phyloP scores from a whole-genome alignment of 2,113 vertebrate species.

The Motacilla tschutschensis region DNA sequence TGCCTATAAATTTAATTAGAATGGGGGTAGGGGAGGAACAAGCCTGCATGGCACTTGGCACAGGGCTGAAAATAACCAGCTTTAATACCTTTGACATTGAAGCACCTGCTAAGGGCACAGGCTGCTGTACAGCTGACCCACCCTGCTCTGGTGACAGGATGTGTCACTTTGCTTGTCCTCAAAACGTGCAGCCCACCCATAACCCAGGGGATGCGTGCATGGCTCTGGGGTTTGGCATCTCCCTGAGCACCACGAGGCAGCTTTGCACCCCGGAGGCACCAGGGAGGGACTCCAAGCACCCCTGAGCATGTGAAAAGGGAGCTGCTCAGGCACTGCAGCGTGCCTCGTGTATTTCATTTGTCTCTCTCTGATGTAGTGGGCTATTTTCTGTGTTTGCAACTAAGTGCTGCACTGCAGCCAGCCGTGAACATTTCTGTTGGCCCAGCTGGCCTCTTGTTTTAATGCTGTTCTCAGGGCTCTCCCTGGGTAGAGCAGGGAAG shows the following conservation, averaged over 20 bases:
- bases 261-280: background rate
- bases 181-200: background rate
- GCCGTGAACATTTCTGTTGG: slow-evolving; percentile 2
- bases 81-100: slow-evolving; percentile 53
- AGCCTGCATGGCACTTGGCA: background rate
- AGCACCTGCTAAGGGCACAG: slow-evolving; percentile 39
- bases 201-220: background rate
- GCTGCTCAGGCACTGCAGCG: background rate
- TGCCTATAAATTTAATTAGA: slow-evolving; percentile 44
- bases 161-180: background rate
- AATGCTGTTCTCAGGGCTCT: slow-evolving; percentile 10
- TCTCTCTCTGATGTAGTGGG: background rate
- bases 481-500: background rate
- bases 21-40: background rate
- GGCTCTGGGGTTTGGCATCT: background rate
- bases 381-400: background rate
- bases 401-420: background rate
- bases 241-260: background rate
- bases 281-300: background rate
- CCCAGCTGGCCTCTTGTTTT: background rate
- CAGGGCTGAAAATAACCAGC: slow-evolving; percentile 15
- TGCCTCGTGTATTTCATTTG: background rate
- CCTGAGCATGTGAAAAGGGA: background rate
- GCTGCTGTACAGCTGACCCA: background rate
- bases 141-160: background rate